Percentiles rank a stretch among this genome's conserved stretches.
phyloP scores from a whole-genome alignment of 2,113 vertebrate genomes.

The Heterochromis multidens region DNA sequence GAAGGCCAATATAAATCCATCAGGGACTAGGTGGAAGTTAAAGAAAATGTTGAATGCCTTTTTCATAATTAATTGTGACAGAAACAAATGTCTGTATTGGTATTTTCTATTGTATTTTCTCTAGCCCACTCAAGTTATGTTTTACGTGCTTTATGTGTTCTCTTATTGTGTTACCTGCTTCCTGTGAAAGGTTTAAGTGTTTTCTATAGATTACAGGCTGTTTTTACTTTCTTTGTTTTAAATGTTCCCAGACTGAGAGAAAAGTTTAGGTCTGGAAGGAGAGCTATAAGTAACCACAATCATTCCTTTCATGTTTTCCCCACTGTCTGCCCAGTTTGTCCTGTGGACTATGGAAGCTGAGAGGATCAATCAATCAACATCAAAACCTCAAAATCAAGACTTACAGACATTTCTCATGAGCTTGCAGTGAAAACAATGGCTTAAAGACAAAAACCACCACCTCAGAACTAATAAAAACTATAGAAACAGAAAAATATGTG shows the following conservation, averaged over 20 bases:
- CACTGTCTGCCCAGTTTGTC: not conserved
- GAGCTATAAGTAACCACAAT: not conserved
- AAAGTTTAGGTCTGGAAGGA: not conserved
- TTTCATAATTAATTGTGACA: not conserved
- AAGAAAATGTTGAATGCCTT: not conserved
- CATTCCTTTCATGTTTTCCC: not conserved
- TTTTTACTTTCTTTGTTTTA: not conserved
- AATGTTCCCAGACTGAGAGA: not conserved
- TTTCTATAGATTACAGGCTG: not conserved
- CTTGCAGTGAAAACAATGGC: not conserved
- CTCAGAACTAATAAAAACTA: not conserved
- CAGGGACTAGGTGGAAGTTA: not conserved
- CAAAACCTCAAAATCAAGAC: not conserved
- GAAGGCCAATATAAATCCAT: slow-evolving; percentile 20
- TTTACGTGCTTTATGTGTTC: not conserved
- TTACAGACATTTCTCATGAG: not conserved
- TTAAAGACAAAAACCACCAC: not conserved
- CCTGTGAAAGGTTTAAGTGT: not conserved
- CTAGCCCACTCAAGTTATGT: not conserved
- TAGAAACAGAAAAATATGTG: not conserved
- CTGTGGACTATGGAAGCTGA: not conserved
- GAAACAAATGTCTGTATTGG: not conserved
- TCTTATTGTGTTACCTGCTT: not conserved
- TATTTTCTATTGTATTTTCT: not conserved
- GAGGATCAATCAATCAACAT: not conserved